These are phyloP conservation scores for Eupithecia inturbata DNA, from an alignment of 2,888 invertebrate species.

Conservation along the genomic window DNA sequence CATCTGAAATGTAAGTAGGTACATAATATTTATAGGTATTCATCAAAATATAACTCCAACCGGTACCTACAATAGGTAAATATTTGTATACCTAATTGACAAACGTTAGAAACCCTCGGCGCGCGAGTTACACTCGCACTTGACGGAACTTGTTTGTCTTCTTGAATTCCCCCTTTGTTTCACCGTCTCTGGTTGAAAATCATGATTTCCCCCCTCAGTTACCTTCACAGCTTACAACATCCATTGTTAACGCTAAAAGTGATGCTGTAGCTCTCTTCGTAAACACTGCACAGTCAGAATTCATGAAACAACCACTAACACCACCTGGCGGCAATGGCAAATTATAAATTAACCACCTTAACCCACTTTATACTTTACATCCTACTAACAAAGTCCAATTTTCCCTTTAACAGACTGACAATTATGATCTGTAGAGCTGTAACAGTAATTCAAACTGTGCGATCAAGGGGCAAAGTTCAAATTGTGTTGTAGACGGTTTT, in stretches of 20 bases:
- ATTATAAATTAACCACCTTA: slow-evolving; percentile 45
- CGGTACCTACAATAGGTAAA: too few relatives aligned
- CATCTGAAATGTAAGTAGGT: too few relatives aligned
- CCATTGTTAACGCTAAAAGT: not conserved
- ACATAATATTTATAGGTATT: too few relatives aligned
- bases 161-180: not conserved
- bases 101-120: too few relatives aligned
- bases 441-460: slow-evolving; percentile 18
- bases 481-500: slow-evolving; percentile 23
- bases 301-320: slow-evolving; percentile 53
- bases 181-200: not conserved
- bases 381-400: not conserved
- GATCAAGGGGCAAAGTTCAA: slow-evolving; percentile 20
- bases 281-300: slow-evolving; percentile 46
- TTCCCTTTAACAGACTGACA: slow-evolving; percentile 5
- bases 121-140: too few relatives aligned
- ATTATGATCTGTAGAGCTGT: slow-evolving; percentile 27
- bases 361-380: slow-evolving; percentile 17
- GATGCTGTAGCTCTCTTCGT: slow-evolving; percentile 19
- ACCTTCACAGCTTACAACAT: not conserved
- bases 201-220: not conserved
- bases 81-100: too few relatives aligned
- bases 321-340: slow-evolving; percentile 43
- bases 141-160: too few relatives aligned
- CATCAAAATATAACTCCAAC: too few relatives aligned